Conservation (phyloP, 1,140 invertebrate species). For the Drosophila busckii region DNA sequence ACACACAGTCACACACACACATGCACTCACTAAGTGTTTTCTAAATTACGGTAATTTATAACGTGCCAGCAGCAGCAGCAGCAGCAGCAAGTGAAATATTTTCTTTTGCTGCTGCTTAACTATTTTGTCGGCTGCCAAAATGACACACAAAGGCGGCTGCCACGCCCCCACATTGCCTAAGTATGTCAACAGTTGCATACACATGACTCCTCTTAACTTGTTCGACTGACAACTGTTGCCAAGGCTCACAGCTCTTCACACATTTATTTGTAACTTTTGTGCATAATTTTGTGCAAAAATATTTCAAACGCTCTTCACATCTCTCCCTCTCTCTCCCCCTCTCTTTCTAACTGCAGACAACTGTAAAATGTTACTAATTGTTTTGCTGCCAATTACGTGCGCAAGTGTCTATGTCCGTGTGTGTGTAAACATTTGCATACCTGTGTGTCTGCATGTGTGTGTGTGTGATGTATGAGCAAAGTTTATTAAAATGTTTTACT, state of each 20-base stretch:
- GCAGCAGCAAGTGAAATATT: slow-evolving; percentile 21
- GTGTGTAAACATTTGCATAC: slow-evolving; percentile 7
- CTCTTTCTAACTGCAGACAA: too few species aligned
- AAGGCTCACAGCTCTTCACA: slow-evolving; percentile 34
- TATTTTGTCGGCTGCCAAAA: too few species aligned
- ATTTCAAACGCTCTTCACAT: slow-evolving; percentile 27
- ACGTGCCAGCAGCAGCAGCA: too few species aligned
- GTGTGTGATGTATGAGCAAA: slow-evolving; percentile 35
- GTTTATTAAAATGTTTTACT: slow-evolving; percentile 58
- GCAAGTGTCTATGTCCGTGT: slow-evolving; percentile 38
- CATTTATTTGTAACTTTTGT: slow-evolving; percentile 41
- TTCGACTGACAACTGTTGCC: slow-evolving; percentile 45
- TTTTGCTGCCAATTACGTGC: slow-evolving; percentile 67
- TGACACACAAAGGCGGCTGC: too few species aligned
- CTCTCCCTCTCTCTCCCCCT: slow-evolving; percentile 18
- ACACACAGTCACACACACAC: slow-evolving; percentile 6
- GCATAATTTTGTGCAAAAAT: slow-evolving; percentile 40
- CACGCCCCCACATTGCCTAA: slow-evolving; percentile 35
- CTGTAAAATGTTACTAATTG: slow-evolving; percentile 64
- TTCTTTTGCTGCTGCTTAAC: too few species aligned
- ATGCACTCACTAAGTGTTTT: slow-evolving; percentile 46
- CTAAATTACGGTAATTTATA: slow-evolving; percentile 70
- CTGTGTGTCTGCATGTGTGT: not conserved
- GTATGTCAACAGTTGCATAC: slow-evolving; percentile 58
- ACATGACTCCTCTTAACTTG: too few species aligned